Percentiles rank a stretch among this genome's conserved stretches.
Evolutionary conservation across 2,888 invertebrate genomes (phyloP).

Genomic region (Bombylius major): DNA sequence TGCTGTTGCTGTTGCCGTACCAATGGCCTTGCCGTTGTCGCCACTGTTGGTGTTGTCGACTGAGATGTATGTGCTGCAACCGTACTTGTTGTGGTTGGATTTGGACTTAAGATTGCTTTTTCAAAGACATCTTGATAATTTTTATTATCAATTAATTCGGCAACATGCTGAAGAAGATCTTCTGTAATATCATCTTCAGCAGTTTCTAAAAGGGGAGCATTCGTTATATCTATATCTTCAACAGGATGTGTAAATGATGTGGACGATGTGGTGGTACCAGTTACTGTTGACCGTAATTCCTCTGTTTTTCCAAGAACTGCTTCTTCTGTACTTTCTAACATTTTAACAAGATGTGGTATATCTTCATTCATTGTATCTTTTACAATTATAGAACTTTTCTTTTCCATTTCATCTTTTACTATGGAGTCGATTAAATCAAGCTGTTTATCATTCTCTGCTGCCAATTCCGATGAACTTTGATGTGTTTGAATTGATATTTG

Average conservation of each 20-base stretch:
- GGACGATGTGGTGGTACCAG: not conserved
- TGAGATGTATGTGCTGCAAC: not conserved
- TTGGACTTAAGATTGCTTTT: slow-evolving; percentile 40
- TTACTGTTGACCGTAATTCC: slow-evolving; percentile 1
- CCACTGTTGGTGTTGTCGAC: not conserved
- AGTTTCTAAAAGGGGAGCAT: slow-evolving; percentile 32
- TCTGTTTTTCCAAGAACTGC: slow-evolving; percentile 15
- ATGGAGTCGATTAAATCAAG: slow-evolving; percentile 35
- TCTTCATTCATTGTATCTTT: slow-evolving; percentile 24
- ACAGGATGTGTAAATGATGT: slow-evolving; percentile 15
- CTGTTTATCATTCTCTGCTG: slow-evolving; percentile 34
- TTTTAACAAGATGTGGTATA: slow-evolving; percentile 41
- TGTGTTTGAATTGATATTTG: slow-evolving; percentile 36
- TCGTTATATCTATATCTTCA: slow-evolving; percentile 26
- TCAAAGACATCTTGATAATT: slow-evolving; percentile 61
- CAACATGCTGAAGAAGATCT: slow-evolving; percentile 60
- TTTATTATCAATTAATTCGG: slow-evolving; percentile 55
- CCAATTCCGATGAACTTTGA: slow-evolving; percentile 28
- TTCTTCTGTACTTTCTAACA: slow-evolving; percentile 34
- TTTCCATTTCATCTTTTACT: slow-evolving; percentile 29
- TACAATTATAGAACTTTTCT: slow-evolving; percentile 21
- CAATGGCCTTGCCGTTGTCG: not conserved
- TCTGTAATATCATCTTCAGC: slow-evolving; percentile 55
- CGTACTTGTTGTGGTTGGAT: not conserved
- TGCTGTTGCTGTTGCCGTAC: not conserved